Evolutionary conservation across 1,140 invertebrate species (phyloP).

Genomic region (Pomacea maculata): DNA sequence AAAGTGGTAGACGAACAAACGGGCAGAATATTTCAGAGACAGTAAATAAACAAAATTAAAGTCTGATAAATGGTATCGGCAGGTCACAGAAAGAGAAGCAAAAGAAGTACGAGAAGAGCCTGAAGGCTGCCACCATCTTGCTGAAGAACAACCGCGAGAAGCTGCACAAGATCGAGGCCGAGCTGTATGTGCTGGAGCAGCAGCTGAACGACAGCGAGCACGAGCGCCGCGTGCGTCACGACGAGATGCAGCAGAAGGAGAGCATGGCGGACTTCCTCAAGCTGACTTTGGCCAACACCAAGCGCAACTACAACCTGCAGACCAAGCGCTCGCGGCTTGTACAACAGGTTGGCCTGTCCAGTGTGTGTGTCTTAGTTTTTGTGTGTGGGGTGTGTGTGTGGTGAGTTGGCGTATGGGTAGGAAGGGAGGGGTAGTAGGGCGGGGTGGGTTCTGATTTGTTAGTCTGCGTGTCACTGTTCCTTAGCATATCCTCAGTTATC

Average conservation of each 20-base stretch:
- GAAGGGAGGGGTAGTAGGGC: too few species aligned
- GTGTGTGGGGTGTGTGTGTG: not conserved
- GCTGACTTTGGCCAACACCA: conserved; percentile 58
- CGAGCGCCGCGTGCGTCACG: conserved; percentile 44
- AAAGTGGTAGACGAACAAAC: not conserved
- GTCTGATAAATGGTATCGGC: not conserved
- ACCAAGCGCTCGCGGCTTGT: conserved; percentile 53
- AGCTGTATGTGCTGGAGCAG: conserved; percentile 53
- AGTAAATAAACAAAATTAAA: not conserved
- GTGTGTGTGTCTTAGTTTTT: not conserved
- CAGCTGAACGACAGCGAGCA: conserved; percentile 45
- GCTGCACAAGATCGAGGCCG: conserved; percentile 53
- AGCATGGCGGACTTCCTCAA: conserved; percentile 62
- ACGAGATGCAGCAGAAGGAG: conserved; percentile 58
- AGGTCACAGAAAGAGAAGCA: conserved; percentile 52
- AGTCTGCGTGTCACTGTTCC: too few species aligned
- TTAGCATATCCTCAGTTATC: too few species aligned
- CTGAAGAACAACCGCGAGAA: conserved; percentile 58
- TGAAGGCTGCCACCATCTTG: conserved; percentile 50
- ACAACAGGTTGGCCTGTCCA: conserved; percentile 37
- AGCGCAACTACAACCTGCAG: conserved; percentile 59
- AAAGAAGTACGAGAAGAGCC: conserved; percentile 52
- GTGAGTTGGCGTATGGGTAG: too few species aligned
- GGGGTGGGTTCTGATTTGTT: too few species aligned
- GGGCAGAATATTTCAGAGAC: not conserved